Base-by-base conservation (phyloP, 2,113 vertebrate genomes). In the Plecturocebus donacophilus region DNA sequence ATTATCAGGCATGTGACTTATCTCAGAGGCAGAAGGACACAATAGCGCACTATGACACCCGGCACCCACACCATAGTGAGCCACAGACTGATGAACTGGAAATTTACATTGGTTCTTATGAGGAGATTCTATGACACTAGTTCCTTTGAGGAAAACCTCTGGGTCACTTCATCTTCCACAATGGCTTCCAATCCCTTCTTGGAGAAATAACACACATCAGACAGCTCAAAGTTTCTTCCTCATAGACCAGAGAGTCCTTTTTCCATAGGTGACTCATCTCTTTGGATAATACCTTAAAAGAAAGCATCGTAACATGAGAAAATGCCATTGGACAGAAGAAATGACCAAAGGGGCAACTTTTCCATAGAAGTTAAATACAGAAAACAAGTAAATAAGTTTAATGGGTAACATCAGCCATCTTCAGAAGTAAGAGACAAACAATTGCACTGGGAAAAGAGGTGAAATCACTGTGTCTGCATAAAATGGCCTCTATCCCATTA, bases 41-140 rank as follows among this genome's bases (percentile, higher is more conserved):
- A 99, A 97, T 99, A 99, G 11, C 99, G 99, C 8, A 99, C 97
- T 17, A 99, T 76, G 27, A 99, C 99, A 0, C 99, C 99, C 45
- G 99, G 85, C 25, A 98, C 99, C 99, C 99, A 99, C 95, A 99
- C 98, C 32, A 99, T 1, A 23, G 99, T 99, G 97, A 99, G 99
- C 25, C 99, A 98, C 27, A 99, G 98, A 89, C 99, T 99, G 98
- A 99, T 99, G 95, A 99, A 99, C 66, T 98, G 99, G 97, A 99
- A 99, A 98, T 99, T 99, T 96, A 99, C 98, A 79, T 99, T 99
- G 97, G 99, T 99, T 95, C 99, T 99, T 0, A 99, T 99, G 88
- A 99, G 99, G n/a, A 99, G 99, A 97, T 99, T 99, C 99, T 99
- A 99, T 83, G 99, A 99, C 73, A 98, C 99, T 45, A 99, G 98